Evolutionary conservation across 35 echinoderm and acorn worm genomes (phyloP).

Genomic region (Lytechinus pictus): DNA sequence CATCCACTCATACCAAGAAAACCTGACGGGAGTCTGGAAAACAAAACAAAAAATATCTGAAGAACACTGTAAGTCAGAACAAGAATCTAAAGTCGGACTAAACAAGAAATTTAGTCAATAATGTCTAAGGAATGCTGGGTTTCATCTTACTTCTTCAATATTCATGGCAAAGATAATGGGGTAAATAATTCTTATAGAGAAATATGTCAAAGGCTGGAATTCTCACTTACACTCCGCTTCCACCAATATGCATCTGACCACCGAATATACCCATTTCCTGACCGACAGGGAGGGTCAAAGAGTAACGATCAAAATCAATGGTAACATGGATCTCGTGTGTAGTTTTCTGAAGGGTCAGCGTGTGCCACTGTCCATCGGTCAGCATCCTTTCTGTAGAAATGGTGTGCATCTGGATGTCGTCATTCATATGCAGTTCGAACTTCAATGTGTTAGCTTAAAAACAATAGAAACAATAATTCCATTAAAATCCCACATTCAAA

Average conservation of each 20-base stretch:
- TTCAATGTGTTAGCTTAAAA: background rate
- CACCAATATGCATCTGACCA: conserved; percentile 24
- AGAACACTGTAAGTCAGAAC: too few relatives aligned
- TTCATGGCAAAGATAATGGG: too few relatives aligned
- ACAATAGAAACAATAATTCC: background rate
- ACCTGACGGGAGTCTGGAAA: background rate
- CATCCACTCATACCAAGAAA: conserved; percentile 29
- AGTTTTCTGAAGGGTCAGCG: conserved; percentile 38
- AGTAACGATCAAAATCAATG: conserved; percentile 42
- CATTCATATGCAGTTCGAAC: conserved; percentile 37
- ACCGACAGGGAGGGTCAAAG: background rate
- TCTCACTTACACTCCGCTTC: background rate
- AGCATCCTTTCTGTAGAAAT: background rate
- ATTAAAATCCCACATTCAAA: too few relatives aligned
- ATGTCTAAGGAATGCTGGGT: too few relatives aligned
- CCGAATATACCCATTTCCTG: background rate
- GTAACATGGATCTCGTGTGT: conserved; percentile 15
- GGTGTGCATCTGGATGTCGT: conserved; percentile 2
- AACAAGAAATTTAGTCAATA: too few relatives aligned
- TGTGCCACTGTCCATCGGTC: conserved; percentile 35
- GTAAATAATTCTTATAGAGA: too few relatives aligned
- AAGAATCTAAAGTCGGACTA: too few relatives aligned
- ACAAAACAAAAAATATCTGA: too few relatives aligned
- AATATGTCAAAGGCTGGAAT: background rate
- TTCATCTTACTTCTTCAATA: too few relatives aligned